Evolutionary conservation across 1,140 invertebrate genomes (phyloP).

Genomic region (Pseudomyrmex concolor): DNA sequence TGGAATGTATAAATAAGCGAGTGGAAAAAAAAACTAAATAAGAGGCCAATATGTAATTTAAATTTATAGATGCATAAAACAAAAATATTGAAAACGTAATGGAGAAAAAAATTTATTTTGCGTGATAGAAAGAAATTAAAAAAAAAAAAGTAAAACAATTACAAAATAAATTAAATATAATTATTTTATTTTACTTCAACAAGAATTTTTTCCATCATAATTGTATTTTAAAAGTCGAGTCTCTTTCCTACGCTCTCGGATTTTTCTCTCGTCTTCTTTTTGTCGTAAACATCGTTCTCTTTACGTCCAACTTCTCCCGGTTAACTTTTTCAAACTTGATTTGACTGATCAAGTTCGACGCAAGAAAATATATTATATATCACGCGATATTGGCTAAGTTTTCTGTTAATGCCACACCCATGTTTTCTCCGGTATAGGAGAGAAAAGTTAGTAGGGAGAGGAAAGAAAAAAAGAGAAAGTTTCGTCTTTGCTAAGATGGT

Average conservation of each 20-base stretch:
- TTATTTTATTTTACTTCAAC: neutral
- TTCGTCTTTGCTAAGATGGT: neutral
- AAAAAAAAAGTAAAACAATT: neutral
- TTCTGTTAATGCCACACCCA: slow-evolving; percentile 21
- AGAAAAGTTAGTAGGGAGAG: slow-evolving; percentile 7
- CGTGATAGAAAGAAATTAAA: neutral
- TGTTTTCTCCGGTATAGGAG: neutral
- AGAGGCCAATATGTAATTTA: neutral
- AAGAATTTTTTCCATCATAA: neutral
- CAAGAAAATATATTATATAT: slow-evolving; percentile 14
- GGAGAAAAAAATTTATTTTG: too few relatives aligned
- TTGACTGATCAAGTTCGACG: neutral
- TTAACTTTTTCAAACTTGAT: slow-evolving; percentile 3
- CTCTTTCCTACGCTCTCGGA: neutral
- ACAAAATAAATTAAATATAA: neutral
- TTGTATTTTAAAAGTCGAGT: neutral
- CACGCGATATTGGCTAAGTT: slow-evolving; percentile 46
- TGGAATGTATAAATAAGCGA: neutral
- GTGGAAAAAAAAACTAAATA: neutral
- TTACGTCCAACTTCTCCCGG: too few relatives aligned
- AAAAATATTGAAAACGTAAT: neutral
- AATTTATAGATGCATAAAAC: neutral
- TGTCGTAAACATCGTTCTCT: neutral
- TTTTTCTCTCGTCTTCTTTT: neutral
- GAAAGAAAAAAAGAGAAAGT: neutral